Conservation (phyloP, 2,797 vertebrate genomes). For the Hirundo rustica region DNA sequence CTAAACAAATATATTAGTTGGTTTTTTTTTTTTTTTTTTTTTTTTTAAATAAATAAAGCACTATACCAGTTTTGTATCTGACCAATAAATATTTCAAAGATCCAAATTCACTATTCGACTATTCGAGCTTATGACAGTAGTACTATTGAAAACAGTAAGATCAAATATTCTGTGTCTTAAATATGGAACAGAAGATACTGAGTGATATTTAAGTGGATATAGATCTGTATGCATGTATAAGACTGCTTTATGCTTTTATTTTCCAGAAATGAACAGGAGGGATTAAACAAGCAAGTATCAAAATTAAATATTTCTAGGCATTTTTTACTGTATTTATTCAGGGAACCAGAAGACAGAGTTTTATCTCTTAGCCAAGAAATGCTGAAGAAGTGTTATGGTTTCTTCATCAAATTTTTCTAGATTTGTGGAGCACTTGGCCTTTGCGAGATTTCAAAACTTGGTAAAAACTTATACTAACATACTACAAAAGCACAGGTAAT, state of each 20-base stretch:
- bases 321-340: not conserved
- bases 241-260: not conserved
- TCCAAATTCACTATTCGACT: not conserved
- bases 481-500: not conserved
- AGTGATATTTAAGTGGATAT: not conserved
- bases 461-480: constrained; percentile 29
- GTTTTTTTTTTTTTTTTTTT: not conserved
- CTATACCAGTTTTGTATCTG: not conserved
- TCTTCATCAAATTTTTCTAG: not conserved
- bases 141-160: not conserved
- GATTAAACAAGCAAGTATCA: not conserved
- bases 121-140: not conserved
- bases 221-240: not conserved
- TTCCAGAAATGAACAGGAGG: not conserved
- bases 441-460: not conserved
- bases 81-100: not conserved
- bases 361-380: not conserved
- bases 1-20: not conserved
- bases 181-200: not conserved
- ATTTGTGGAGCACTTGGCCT: not conserved
- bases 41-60: not conserved
- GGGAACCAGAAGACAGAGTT: not conserved
- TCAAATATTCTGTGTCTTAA: not conserved
- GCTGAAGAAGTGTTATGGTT: not conserved
- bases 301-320: not conserved